Percentiles rank a stretch among this genome's conserved stretches.
These are phyloP conservation scores for Zaprionus taronus DNA, from an alignment of 1,140 invertebrate species.

Conservation along the genomic window DNA sequence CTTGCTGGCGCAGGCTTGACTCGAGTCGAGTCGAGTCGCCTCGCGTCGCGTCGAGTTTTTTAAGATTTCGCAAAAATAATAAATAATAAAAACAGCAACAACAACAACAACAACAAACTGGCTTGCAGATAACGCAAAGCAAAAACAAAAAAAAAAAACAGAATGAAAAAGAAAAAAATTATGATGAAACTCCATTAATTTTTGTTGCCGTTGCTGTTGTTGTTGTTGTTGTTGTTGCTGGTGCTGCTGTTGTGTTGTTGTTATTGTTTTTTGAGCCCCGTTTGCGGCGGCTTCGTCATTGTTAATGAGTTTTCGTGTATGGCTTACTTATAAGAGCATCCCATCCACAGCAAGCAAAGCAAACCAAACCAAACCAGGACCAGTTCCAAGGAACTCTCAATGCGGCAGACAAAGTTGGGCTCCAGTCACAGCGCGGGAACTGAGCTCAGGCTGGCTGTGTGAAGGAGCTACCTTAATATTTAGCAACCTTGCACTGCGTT, in stretches of 20 bases:
- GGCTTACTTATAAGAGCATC: conserved; percentile 71
- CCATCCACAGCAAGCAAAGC: neutral
- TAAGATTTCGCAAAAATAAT: conserved; percentile 70
- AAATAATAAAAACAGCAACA: conserved; percentile 69
- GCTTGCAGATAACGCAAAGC: conserved; percentile 33
- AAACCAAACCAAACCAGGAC: conserved; percentile 27
- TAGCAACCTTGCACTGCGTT: conserved; percentile 35
- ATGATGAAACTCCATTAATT: conserved; percentile 82
- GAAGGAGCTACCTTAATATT: conserved; percentile 34
- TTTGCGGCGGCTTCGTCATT: conserved; percentile 58
- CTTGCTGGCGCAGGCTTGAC: conserved; percentile 37
- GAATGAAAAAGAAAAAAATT: conserved; percentile 65
- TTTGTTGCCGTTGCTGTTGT: conserved; percentile 53
- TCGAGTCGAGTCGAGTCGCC: conserved; percentile 18
- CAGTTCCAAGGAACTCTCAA: conserved; percentile 75
- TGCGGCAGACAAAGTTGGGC: conserved; percentile 62
- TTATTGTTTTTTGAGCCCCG: conserved; percentile 53
- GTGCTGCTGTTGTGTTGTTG: conserved; percentile 22
- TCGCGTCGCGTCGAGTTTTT: conserved; percentile 41
- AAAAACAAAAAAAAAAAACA: conserved; percentile 27
- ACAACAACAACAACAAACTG: conserved; percentile 52
- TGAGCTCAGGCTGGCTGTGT: neutral
- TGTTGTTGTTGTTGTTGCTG: conserved; percentile 15
- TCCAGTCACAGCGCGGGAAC: conserved; percentile 1
- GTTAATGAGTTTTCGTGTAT: conserved; percentile 84